Percentiles rank a stretch among this genome's conserved stretches.
Evolutionary conservation across 1,140 invertebrate species (phyloP).

Genomic region (Philopotamus ludificatus): DNA sequence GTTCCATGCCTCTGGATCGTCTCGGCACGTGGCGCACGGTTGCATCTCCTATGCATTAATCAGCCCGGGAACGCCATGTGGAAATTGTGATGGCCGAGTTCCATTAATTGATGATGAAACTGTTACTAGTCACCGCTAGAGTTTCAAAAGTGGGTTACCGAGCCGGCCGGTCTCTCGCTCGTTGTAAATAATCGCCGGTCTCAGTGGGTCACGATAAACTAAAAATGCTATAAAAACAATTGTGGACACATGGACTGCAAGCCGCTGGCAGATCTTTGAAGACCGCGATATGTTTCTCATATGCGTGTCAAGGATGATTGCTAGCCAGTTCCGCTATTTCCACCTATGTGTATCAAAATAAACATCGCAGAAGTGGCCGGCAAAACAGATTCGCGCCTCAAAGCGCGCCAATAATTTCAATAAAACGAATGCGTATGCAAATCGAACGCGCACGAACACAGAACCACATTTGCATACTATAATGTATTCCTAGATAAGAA

Average conservation of each 20-base stretch:
- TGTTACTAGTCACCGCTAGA: conserved; percentile 23
- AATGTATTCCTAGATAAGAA: too few relatives aligned
- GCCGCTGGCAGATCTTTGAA: too few relatives aligned
- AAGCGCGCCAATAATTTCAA: not conserved
- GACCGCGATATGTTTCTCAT: not conserved
- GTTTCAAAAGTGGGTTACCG: conserved; percentile 32
- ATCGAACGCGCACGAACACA: too few relatives aligned
- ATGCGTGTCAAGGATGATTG: conserved; percentile 11
- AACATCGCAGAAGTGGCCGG: too few relatives aligned
- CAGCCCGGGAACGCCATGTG: conserved; percentile 7
- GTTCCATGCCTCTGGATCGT: too few relatives aligned
- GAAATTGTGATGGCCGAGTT: conserved; percentile 24
- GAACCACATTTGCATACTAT: too few relatives aligned
- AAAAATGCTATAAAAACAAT: conserved; percentile 3
- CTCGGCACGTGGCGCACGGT: conserved; percentile 2
- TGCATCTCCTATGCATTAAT: conserved; percentile 15
- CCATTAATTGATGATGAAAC: conserved; percentile 35
- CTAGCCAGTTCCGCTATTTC: not conserved
- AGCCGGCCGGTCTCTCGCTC: conserved; percentile 29
- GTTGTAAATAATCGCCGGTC: conserved; percentile 17
- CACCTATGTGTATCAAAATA: not conserved
- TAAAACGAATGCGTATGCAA: not conserved
- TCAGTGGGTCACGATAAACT: conserved; percentile 9
- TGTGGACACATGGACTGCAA: not conserved
- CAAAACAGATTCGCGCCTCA: not conserved